These are phyloP conservation scores for Potamilus streckersoni DNA, from an alignment of 1,140 invertebrate species.

Conservation along the genomic window DNA sequence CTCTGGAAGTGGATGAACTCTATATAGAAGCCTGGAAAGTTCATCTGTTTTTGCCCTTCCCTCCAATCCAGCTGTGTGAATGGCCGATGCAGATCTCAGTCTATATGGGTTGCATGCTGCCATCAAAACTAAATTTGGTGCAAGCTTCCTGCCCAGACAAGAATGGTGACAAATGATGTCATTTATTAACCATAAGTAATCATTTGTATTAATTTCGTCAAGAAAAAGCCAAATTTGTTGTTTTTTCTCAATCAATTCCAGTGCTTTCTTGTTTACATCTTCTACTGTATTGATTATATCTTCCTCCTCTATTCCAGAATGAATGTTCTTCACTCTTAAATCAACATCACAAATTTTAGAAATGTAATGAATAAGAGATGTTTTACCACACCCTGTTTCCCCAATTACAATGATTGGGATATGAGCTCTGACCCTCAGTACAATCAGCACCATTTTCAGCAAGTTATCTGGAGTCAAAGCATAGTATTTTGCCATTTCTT, in stretches of 20 bases:
- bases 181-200: slow-evolving; percentile 19
- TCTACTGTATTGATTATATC: slow-evolving; percentile 1
- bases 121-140: slow-evolving; percentile 6
- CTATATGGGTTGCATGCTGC: slow-evolving; percentile 35
- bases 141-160: neutral
- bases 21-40: slow-evolving; percentile 56
- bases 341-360: neutral
- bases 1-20: slow-evolving; percentile 57
- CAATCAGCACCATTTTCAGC: slow-evolving; percentile 48
- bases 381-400: slow-evolving; percentile 62
- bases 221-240: slow-evolving; percentile 19
- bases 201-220: slow-evolving; percentile 30
- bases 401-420: slow-evolving; percentile 61
- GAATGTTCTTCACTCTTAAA: slow-evolving; percentile 7
- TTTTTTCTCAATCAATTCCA: neutral
- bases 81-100: slow-evolving; percentile 1
- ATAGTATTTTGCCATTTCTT: slow-evolving; percentile 29
- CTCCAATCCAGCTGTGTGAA: neutral
- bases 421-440: slow-evolving; percentile 32
- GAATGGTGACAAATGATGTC: slow-evolving; percentile 21
- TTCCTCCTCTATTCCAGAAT: slow-evolving; percentile 21
- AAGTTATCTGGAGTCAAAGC: slow-evolving; percentile 48
- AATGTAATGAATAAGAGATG: slow-evolving; percentile 45
- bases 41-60: slow-evolving; percentile 13
- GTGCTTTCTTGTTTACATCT: slow-evolving; percentile 1